Evolutionary conservation across 2,888 invertebrate genomes (phyloP).

Genomic region (Deroplatys truncata): DNA sequence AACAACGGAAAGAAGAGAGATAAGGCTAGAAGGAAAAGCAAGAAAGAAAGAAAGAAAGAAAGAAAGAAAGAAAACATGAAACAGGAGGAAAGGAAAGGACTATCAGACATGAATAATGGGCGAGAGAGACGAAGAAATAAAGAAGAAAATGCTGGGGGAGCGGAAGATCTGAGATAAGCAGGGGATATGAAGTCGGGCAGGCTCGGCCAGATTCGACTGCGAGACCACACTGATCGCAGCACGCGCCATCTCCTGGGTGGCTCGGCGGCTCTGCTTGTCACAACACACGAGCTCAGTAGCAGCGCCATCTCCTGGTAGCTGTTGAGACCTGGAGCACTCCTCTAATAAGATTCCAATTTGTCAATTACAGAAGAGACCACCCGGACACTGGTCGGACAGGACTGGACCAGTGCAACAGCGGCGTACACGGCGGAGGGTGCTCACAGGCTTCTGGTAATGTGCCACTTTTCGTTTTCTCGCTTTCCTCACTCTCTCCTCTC

Average conservation of each 20-base stretch:
- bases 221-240: slow-evolving; percentile 72
- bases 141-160: not conserved
- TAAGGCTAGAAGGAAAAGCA: not conserved
- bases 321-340: not conserved
- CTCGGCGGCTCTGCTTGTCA: slow-evolving; percentile 38
- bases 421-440: not conserved
- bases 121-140: not conserved
- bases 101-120: not conserved
- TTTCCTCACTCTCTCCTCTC: too few relatives aligned
- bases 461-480: too few relatives aligned
- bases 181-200: not conserved
- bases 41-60: not conserved
- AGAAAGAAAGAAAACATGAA: not conserved
- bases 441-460: not conserved
- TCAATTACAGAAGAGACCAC: slow-evolving; percentile 54
- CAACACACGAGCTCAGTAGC: not conserved
- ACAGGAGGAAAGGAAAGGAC: not conserved
- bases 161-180: not conserved
- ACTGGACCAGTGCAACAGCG: not conserved
- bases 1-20: not conserved
- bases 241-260: slow-evolving; percentile 63
- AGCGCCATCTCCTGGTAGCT: not conserved
- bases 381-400: slow-evolving; percentile 24
- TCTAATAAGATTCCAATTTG: slow-evolving; percentile 67
- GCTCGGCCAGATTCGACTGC: slow-evolving; percentile 43